Percentiles rank a stretch among this genome's conserved stretches.
phyloP scores from a whole-genome alignment of 2,888 invertebrate genomes.

The Asteroscopus sphinx region DNA sequence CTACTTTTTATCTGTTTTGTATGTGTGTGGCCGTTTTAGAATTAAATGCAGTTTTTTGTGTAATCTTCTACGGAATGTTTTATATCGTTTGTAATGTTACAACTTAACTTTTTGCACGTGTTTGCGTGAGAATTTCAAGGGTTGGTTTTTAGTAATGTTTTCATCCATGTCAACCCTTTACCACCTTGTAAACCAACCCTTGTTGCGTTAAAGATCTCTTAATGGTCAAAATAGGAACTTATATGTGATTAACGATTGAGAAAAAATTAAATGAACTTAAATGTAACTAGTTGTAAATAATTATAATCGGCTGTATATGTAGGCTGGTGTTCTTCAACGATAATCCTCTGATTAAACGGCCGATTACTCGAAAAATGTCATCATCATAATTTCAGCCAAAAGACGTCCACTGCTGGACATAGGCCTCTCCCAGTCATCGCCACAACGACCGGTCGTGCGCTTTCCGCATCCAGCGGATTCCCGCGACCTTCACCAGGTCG shows the following conservation, averaged over 20 bases:
- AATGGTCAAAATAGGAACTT: not conserved
- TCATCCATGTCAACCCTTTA: constrained; percentile 36
- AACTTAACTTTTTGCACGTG: constrained; percentile 60
- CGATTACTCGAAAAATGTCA: too few relatives aligned
- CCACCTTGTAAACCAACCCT: constrained; percentile 28
- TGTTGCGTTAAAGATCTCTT: constrained; percentile 5
- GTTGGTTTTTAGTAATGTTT: constrained; percentile 11
- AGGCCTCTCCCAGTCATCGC: too few relatives aligned
- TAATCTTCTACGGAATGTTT: constrained; percentile 55
- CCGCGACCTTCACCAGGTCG: too few relatives aligned
- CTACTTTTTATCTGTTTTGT: constrained; percentile 31
- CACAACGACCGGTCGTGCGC: too few relatives aligned
- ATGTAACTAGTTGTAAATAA: not conserved
- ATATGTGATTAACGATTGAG: not conserved
- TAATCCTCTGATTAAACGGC: too few relatives aligned
- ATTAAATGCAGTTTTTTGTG: constrained; percentile 36
- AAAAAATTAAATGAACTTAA: not conserved
- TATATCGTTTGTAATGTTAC: constrained; percentile 43
- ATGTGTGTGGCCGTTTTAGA: constrained; percentile 58
- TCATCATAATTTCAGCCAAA: too few relatives aligned
- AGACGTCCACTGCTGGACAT: too few relatives aligned
- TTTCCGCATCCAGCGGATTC: too few relatives aligned
- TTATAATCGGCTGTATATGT: too few relatives aligned
- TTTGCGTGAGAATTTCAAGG: constrained; percentile 53
- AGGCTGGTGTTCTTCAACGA: too few relatives aligned